These are phyloP conservation scores for Drosophila pectinifera DNA, from an alignment of 1,140 invertebrate genomes.

Conservation along the genomic window DNA sequence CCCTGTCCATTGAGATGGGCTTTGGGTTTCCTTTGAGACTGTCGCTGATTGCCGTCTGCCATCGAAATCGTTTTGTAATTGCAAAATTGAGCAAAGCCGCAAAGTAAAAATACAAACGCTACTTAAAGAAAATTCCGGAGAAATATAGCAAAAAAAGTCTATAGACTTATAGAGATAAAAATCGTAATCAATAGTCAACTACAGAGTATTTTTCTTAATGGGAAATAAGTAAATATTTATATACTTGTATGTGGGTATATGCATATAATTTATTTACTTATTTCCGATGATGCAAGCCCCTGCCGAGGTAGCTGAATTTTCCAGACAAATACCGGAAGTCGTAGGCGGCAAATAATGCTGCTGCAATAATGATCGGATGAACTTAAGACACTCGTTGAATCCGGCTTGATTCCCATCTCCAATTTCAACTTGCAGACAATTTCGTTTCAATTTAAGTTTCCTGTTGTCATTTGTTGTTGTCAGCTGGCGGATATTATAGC, in stretches of 20 bases:
- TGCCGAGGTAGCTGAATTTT: background rate
- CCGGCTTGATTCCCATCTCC: slow-evolving; percentile 31
- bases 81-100: slow-evolving; percentile 43
- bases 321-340: slow-evolving; percentile 25
- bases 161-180: too few relatives aligned
- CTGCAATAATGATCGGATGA: slow-evolving; percentile 24
- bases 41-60: slow-evolving; percentile 44
- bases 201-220: too few relatives aligned
- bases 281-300: slow-evolving; percentile 11
- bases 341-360: slow-evolving; percentile 29
- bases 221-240: too few relatives aligned
- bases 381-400: slow-evolving; percentile 26
- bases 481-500: slow-evolving; percentile 19
- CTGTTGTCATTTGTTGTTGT: slow-evolving; percentile 46
- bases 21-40: slow-evolving; percentile 34
- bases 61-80: slow-evolving; percentile 54
- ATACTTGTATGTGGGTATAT: background rate
- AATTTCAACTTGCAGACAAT: slow-evolving; percentile 38
- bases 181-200: too few relatives aligned
- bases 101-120: background rate
- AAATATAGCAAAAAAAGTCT: background rate
- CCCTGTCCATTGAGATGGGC: background rate
- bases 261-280: background rate
- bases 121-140: background rate
- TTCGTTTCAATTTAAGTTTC: slow-evolving; percentile 52